phyloP scores from a whole-genome alignment of 2,888 invertebrate species.

The Brenthis hecate region DNA sequence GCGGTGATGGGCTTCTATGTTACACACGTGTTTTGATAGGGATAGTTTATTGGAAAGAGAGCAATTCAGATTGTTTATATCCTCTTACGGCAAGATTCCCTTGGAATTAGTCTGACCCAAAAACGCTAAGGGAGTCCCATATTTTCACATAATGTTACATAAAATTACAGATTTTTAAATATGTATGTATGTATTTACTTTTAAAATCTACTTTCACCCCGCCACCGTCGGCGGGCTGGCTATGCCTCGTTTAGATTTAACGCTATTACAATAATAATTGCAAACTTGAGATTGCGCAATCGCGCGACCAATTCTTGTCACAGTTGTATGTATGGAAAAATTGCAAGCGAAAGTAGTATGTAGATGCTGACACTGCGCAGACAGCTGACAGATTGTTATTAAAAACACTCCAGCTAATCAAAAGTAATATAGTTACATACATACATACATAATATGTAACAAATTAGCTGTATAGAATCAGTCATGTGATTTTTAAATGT shows the following conservation, averaged over 20 bases:
- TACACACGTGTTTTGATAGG: no score
- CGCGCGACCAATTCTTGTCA: conserved; percentile 34
- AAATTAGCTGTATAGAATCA: conserved; percentile 28
- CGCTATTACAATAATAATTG: conserved; percentile 73
- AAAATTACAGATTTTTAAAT: background rate
- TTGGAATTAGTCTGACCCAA: no score
- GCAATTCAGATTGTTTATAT: no score
- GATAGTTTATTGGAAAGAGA: no score
- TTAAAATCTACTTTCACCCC: conserved; percentile 25
- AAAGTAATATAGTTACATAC: conserved; percentile 26
- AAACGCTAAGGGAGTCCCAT: no score
- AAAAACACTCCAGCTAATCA: conserved; percentile 32
- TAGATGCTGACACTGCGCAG: conserved; percentile 20
- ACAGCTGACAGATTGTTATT: conserved; percentile 37
- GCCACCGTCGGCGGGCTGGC: conserved; percentile 38
- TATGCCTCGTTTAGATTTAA: conserved; percentile 63
- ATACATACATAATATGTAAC: conserved; percentile 18
- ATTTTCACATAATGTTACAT: background rate
- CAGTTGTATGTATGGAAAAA: conserved; percentile 56
- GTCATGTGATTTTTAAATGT: conserved; percentile 29
- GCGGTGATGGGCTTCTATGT: no score
- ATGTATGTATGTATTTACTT: background rate
- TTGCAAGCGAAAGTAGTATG: conserved; percentile 72
- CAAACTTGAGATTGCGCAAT: conserved; percentile 49
- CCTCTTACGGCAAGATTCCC: no score